Evolutionary conservation across 2,888 invertebrate species (phyloP).

Genomic region (Eristalis pertinax): DNA sequence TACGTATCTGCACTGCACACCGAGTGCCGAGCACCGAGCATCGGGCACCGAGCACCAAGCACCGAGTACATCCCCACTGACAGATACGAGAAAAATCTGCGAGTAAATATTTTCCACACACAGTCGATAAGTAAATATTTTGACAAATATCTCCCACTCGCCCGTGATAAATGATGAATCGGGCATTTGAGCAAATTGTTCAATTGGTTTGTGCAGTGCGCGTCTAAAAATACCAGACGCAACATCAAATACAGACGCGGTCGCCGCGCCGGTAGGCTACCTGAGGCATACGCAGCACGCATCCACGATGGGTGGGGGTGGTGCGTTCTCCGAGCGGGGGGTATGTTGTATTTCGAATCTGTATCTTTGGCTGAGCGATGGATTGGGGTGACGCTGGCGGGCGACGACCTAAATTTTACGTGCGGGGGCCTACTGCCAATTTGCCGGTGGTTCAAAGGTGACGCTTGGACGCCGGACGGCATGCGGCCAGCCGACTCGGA

Average conservation of each 20-base stretch:
- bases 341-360: neutral
- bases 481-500: neutral
- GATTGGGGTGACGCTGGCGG: neutral
- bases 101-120: slow-evolving; percentile 71
- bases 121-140: slow-evolving; percentile 71
- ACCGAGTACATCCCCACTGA: slow-evolving; percentile 62
- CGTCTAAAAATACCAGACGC: slow-evolving; percentile 65
- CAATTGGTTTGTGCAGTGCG: slow-evolving; percentile 59
- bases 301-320: neutral
- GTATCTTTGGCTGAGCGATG: neutral
- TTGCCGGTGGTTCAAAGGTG: slow-evolving; percentile 27
- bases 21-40: neutral
- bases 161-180: slow-evolving; percentile 69
- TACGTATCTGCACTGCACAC: slow-evolving; percentile 26
- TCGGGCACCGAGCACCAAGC: neutral
- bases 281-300: slow-evolving; percentile 54
- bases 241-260: slow-evolving; percentile 55
- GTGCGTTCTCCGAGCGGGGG: neutral
- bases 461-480: neutral
- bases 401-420: slow-evolving; percentile 21
- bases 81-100: slow-evolving; percentile 54
- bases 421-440: slow-evolving; percentile 6
- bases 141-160: slow-evolving; percentile 71
- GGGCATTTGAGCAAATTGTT: slow-evolving; percentile 70
- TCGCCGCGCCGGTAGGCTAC: slow-evolving; percentile 10